Conservation (phyloP, 30 jellyfish, hydroid and myxozoan genomes). For the Hydractinia echinata region DNA sequence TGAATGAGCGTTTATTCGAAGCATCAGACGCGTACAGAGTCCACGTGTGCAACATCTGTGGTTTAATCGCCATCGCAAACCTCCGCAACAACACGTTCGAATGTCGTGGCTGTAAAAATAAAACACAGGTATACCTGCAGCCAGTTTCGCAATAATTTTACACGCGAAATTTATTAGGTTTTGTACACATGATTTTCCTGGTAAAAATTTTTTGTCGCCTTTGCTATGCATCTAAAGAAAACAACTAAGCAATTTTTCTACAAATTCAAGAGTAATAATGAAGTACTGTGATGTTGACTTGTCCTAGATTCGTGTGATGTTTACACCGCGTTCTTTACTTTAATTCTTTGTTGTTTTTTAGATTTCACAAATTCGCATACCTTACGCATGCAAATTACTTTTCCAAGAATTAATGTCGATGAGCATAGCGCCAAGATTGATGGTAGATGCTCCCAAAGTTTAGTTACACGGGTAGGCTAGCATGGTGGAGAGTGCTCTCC, state of each 20-base stretch:
- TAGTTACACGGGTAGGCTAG: too few species aligned
- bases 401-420: conserved; percentile 99
- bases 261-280: background rate
- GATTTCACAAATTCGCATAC: conserved; percentile 96
- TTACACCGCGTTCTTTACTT: background rate
- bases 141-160: too few species aligned
- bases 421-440: conserved; percentile 98
- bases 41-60: conserved; percentile 96
- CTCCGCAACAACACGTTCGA: conserved; percentile 85
- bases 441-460: conserved; percentile 59
- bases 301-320: background rate
- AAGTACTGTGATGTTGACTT: background rate
- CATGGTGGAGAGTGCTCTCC: too few species aligned
- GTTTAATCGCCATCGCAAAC: conserved; percentile 93
- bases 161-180: too few species aligned
- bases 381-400: conserved; percentile 97
- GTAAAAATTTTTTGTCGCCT: background rate
- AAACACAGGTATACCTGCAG: conserved; percentile 71
- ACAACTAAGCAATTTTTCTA: background rate
- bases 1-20: conserved; percentile 92
- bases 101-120: conserved; percentile 97
- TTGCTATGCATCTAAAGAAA: background rate
- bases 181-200: background rate
- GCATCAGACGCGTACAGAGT: conserved; percentile 98
- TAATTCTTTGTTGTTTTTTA: conserved; percentile 6